These are phyloP conservation scores for Margaritifera margaritifera DNA, from an alignment of 2,888 invertebrate genomes.

Conservation along the genomic window DNA sequence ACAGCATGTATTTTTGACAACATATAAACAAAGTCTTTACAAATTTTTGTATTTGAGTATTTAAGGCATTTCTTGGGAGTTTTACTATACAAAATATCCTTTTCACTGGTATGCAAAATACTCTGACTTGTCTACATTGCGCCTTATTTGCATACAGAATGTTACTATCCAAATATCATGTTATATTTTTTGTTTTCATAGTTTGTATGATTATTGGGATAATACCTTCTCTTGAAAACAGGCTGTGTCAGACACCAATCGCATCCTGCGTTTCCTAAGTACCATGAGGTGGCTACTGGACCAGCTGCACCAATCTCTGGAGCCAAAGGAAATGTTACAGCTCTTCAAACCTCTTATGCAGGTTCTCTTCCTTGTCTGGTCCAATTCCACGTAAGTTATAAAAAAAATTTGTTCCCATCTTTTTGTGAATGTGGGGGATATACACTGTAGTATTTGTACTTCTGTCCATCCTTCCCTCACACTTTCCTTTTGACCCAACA, in stretches of 20 bases:
- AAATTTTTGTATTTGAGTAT: no score
- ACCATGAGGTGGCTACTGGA: slow-evolving; percentile 68
- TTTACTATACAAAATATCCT: no score
- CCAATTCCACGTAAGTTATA: slow-evolving; percentile 62
- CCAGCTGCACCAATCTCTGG: slow-evolving; percentile 60
- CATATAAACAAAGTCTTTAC: no score
- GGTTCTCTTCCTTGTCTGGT: slow-evolving; percentile 69
- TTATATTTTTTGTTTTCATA: no score
- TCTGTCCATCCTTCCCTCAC: neutral
- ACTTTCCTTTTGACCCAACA: neutral
- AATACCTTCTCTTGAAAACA: slow-evolving; percentile 21
- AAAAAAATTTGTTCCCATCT: neutral
- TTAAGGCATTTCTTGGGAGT: no score
- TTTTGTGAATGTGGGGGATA: neutral
- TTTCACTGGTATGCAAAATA: no score
- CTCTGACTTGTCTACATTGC: no score
- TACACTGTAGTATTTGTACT: neutral
- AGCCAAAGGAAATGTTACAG: slow-evolving; percentile 60
- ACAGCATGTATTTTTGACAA: no score
- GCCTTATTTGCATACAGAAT: no score
- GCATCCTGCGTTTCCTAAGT: slow-evolving; percentile 65
- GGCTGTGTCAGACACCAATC: slow-evolving; percentile 67
- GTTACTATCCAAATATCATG: no score
- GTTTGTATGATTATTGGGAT: no score
- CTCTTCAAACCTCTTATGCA: slow-evolving; percentile 71